A percentile compares a stretch with the other conserved stretches of the same genome.
Evolutionary conservation across 2,113 vertebrate species (phyloP).

Genomic region (Gallinago media): DNA sequence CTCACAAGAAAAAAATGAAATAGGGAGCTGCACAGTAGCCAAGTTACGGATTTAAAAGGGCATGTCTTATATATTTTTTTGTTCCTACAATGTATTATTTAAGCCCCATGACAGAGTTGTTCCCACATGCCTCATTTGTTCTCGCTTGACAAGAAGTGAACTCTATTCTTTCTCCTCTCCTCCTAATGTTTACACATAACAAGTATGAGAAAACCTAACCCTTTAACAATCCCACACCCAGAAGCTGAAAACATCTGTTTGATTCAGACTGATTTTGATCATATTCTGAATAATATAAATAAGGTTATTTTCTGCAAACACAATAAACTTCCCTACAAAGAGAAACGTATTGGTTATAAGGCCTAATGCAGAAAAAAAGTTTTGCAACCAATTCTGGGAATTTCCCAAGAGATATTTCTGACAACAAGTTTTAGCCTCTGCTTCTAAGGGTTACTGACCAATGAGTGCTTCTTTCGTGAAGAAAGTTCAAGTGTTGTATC

Average conservation of each 20-base stretch:
- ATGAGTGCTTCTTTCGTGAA: constrained; percentile 96
- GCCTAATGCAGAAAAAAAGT: neutral
- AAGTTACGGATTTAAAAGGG: constrained; percentile 32
- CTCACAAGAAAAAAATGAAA: constrained; percentile 3
- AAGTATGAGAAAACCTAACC: neutral
- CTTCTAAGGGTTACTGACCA: constrained; percentile 84
- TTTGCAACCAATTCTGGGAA: neutral
- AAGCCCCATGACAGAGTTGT: neutral
- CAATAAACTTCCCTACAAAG: neutral
- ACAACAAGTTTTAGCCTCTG: constrained; percentile 28
- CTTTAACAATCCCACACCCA: neutral
- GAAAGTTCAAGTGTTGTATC: constrained; percentile 97
- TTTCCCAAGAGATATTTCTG: constrained; percentile 11
- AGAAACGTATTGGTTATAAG: neutral
- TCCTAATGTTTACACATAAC: neutral
- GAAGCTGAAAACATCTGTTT: neutral
- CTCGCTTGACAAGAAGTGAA: neutral
- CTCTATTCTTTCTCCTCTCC: neutral
- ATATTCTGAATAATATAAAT: neutral
- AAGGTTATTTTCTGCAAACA: neutral
- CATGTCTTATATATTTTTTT: constrained; percentile 8
- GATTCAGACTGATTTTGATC: neutral
- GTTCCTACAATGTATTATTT: constrained; percentile 15
- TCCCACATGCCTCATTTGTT: constrained; percentile 32
- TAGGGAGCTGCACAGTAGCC: constrained; percentile 24